Evolutionary conservation across 2,888 invertebrate genomes (phyloP), one percentile per base, ranked within the genome.

Genomic region (Lottia scabra): DNA sequence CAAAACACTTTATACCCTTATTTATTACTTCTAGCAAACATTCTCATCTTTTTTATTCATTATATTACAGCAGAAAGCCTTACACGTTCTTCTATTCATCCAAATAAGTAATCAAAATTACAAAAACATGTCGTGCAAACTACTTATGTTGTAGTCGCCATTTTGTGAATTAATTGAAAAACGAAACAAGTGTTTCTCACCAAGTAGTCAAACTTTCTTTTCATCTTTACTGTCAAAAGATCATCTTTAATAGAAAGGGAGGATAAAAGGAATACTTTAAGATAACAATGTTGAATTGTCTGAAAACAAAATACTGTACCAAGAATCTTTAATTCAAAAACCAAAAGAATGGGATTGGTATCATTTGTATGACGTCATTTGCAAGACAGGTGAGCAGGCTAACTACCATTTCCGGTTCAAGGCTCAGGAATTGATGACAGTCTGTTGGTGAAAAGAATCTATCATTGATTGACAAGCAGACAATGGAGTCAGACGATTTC

Each of bases 121-220:
- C 19, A 56, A 56, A 38, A 56, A 56, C 56, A 56, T 56, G 56
- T 23, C 56, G 56, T 56, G 56, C 56, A 56, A 56, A 56, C 56
- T 56, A 56, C 56, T 56, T 16, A 15, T 56, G 56, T 56, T 56
- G 19, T 56, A 56, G 19, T 56, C 56, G 56, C 23, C 56, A 56
- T 56, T 19, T 56, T 56, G 56, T 56, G 56, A 56, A 56, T 56
- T 23, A 56, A 56, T 23, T 13, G 12, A 6, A 56, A 56, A 56
- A 56, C 56, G 56, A 56, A 56, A 56, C 56, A 56, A 19, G 23
- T 23, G 56, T 13, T 23, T 56, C 56, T 56, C 19, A 23, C 23
- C 13, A 23, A 56, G 23, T 23, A 23, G 56, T 56, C 19, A 56
- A 56, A 56, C 23, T 56, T 19, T 56, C 56, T 56, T 56, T 56